Evolutionary conservation across 2,888 invertebrate species (phyloP).

Genomic region (Orthonevra nobilis): DNA sequence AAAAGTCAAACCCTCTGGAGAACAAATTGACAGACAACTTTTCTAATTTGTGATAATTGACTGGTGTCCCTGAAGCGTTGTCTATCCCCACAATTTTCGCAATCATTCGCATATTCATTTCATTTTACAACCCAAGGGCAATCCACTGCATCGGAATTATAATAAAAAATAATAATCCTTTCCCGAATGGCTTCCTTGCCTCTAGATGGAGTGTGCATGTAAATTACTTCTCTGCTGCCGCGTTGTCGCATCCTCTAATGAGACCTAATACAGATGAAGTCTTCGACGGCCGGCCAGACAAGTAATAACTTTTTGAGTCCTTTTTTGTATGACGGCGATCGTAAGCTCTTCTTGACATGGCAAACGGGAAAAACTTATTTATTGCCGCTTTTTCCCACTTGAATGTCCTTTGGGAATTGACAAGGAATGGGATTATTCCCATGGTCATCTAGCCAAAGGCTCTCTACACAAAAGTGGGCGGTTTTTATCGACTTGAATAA

Average conservation of each 20-base stretch:
- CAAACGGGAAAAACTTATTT: slow-evolving; percentile 1
- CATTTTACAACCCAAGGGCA: background rate
- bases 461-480: background rate
- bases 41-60: slow-evolving; percentile 64
- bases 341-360: background rate
- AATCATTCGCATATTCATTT: slow-evolving; percentile 17
- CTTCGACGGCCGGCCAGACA: background rate
- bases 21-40: slow-evolving; percentile 61
- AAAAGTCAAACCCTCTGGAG: background rate
- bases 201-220: slow-evolving; percentile 6
- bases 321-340: slow-evolving; percentile 12
- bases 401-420: slow-evolving; percentile 5
- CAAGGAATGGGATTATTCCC: slow-evolving; percentile 14
- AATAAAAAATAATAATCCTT: slow-evolving; percentile 18
- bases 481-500: slow-evolving; percentile 3
- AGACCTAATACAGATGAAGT: background rate
- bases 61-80: slow-evolving; percentile 33
- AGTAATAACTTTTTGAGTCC: slow-evolving; percentile 17
- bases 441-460: background rate
- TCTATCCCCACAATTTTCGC: slow-evolving; percentile 6
- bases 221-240: background rate
- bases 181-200: background rate
- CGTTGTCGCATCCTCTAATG: background rate
- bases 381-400: background rate
- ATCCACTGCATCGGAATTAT: background rate